Evolutionary conservation across 1,140 invertebrate species (phyloP).

Genomic region (Teleopsis dalmanni): DNA sequence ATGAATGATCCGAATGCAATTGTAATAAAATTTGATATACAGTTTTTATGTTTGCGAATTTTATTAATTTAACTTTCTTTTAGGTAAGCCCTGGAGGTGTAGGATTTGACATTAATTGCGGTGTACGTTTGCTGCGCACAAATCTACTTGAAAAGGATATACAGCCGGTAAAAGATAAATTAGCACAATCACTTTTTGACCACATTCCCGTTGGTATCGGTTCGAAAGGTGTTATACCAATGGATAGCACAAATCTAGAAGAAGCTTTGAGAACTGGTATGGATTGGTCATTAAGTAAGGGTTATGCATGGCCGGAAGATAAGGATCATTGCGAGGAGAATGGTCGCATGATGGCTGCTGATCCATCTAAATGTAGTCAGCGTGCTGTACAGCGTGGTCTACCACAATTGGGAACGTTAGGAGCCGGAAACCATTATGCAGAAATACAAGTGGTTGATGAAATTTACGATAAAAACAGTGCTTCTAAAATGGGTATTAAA

Average conservation of each 20-base stretch:
- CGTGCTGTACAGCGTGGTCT: conserved; percentile 98
- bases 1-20: conserved; percentile 86
- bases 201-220: conserved; percentile 99
- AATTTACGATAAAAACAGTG: conserved; percentile 96
- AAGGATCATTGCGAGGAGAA: conserved; percentile 99
- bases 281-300: conserved; percentile 99
- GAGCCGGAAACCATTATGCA: conserved; percentile 99
- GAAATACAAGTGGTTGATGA: conserved; percentile 99
- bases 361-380: conserved; percentile 93
- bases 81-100: conserved; percentile 87
- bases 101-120: conserved; percentile 99
- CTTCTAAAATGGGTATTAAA: conserved; percentile 98
- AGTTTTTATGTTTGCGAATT: background rate
- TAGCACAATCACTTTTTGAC: conserved; percentile 97
- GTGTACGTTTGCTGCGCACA: conserved; percentile 89
- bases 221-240: conserved; percentile 98
- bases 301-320: conserved; percentile 99
- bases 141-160: conserved; percentile 95
- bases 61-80: background rate
- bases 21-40: conserved; percentile 48
- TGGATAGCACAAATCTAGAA: conserved; percentile 94
- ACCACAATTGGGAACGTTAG: conserved; percentile 95
- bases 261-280: conserved; percentile 99
- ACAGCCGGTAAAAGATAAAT: conserved; percentile 89
- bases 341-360: conserved; percentile 97